Base-by-base conservation (phyloP, 2,888 invertebrate genomes). In the Thera obeliscata region DNA sequence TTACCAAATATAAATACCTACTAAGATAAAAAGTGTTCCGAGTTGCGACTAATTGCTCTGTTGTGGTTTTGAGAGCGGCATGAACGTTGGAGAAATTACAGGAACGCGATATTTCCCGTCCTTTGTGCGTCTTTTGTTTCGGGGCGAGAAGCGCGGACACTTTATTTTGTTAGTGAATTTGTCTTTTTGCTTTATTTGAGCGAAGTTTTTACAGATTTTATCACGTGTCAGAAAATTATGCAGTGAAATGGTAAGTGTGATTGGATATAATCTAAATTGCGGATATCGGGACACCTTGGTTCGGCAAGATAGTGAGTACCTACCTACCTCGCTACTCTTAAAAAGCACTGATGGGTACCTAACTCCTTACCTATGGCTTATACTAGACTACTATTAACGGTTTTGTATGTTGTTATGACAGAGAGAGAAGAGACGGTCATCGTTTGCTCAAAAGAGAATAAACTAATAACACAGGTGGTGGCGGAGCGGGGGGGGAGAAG, bases 1-100 rank as follows among this genome's bases (percentile, higher is more conserved):
- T 22, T 1, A 22, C 3, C 4, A 6, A 41, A 41, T 7, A 41
- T 41, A 41, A 41, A 7, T 5, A 22, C 12, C n/a, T 38, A 6
- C 12, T 8, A 22, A 56, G 22, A 56, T n/a, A 57, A 61, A 48
- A 64, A 62, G 43, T 58, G 55, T 65, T 59, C 46, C 12, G 46
- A 59, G 65, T 58, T 62, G 56, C 49, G 66, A 62, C 65, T 69
- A 66, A 69, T 69, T 69, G 48, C 61, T 58, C 59, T 36, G 68
- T 54, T 43, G 49, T 49, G 58, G 59, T 66, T 56, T 58, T 48
- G 54, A 64, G 61, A 58, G 33, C 60, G 55, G 41, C 60, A 60
- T 49, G 38, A 61, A 52, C 35, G 56, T 50, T 22, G 61, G 55
- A 61, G 48, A 59, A 62, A 69, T 59, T 69, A 65, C 56, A 59